Evolutionary conservation across 1,140 invertebrate species (phyloP), one percentile per base, ranked within the genome.

Genomic region (Drosophila fuyamai): DNA sequence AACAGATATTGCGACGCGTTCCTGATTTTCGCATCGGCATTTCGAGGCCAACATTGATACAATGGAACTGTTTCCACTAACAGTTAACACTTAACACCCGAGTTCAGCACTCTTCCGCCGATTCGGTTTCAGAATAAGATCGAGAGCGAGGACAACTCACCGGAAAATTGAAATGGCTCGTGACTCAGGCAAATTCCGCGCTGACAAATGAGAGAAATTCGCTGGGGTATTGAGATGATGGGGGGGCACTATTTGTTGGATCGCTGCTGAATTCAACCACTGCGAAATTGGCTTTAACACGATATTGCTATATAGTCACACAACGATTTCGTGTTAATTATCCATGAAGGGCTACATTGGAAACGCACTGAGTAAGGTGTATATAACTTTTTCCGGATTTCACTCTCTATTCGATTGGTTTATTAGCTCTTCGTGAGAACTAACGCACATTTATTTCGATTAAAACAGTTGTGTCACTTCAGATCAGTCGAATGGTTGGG

Each of bases 311-410:
- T 86, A 86, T 89, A 89, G 83, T 88, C 83, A 86, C 76, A 89
- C 76, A 84, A 72, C 86, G 78, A 36, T 83, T 62, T 90, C 85
- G 85, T 90, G 85, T 77, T 90, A 90, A 90, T 79, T 77, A 82
- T 59, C 79, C 75, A 71, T 88, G 70, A 90, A 77, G 86, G 85
- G 85, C 85, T 90, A 90, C 85, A 90, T 90, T 90, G 85, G 81
- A 90, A 85, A 60, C 61, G 46, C 81, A 76, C 72, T 44, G 61
- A 16, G 29, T 66, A 8, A 29, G 47, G 53, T 56, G 75, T 16
- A 53, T 73, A 46, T 60, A 36, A 57, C 43, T 70, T 60, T 60
- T 46, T 14, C 23, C 68, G 41, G 46, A 16, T 58, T 53, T 43
- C 36, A 47, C 40, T 79, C 29, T 32, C 43, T 40, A 46, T 55